A percentile compares a stretch with the other conserved stretches of the same genome.
phyloP scores from a whole-genome alignment of 1,140 invertebrate genomes.

The Aphaenogaster rudis region DNA sequence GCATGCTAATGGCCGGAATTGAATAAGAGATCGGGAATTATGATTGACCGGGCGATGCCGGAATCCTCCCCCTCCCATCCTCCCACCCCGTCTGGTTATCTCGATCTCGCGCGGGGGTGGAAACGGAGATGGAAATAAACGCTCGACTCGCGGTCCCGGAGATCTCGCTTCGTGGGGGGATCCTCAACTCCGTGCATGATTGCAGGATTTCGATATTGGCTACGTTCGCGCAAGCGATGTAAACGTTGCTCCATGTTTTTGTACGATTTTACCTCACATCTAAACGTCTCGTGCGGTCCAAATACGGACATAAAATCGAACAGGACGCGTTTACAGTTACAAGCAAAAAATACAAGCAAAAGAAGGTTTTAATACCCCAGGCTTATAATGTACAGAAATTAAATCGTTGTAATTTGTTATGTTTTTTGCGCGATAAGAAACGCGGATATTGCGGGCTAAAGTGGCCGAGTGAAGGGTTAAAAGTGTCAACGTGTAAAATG shows the following conservation, averaged over 20 bases:
- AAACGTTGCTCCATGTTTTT: background rate
- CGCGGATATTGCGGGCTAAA: background rate
- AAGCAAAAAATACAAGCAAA: background rate
- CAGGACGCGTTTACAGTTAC: background rate
- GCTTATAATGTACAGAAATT: background rate
- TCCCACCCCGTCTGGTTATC: constrained; percentile 43
- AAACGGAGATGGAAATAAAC: constrained; percentile 51
- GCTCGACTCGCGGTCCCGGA: background rate
- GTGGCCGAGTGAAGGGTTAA: background rate
- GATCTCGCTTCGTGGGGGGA: background rate
- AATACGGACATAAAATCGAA: background rate
- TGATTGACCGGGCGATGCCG: constrained; percentile 77
- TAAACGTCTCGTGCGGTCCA: background rate
- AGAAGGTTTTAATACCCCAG: too few species aligned
- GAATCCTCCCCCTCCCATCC: background rate
- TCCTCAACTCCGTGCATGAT: background rate
- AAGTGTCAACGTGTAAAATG: background rate
- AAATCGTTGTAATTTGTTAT: constrained; percentile 1
- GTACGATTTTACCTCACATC: background rate
- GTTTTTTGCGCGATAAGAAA: background rate
- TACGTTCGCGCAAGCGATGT: background rate
- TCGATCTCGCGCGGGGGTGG: constrained; percentile 16
- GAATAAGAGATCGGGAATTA: constrained; percentile 86
- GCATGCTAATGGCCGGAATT: constrained; percentile 86
- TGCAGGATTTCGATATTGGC: background rate